Conservation (phyloP, 1,140 invertebrate genomes). For the Rhizoglyphus robini region DNA sequence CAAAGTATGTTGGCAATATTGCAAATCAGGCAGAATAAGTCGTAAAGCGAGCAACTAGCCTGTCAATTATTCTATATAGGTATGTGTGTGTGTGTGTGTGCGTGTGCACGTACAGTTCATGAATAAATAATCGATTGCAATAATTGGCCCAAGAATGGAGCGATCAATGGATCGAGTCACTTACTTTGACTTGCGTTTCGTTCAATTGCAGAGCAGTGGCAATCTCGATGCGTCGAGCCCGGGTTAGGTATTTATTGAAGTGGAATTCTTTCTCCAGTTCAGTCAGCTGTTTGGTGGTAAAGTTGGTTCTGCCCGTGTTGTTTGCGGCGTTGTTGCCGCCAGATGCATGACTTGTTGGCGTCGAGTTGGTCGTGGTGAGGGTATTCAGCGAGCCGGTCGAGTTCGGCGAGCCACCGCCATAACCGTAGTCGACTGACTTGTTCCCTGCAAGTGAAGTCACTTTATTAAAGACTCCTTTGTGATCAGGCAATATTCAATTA, state of each 20-base stretch:
- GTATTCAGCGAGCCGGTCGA: neutral
- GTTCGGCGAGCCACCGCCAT: neutral
- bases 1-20: no score
- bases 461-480: neutral
- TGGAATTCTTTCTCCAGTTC: constrained; percentile 99
- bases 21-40: no score
- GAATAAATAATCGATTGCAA: no score
- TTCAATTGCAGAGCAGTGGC: constrained; percentile 87
- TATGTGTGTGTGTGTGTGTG: no score
- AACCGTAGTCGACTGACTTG: neutral
- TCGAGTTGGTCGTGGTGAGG: neutral
- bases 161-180: no score
- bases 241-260: constrained; percentile 95
- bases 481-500: neutral
- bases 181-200: constrained; percentile 62
- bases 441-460: neutral
- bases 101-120: no score
- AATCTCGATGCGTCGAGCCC: constrained; percentile 91
- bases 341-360: neutral
- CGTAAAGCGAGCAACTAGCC: no score
- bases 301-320: constrained; percentile 75
- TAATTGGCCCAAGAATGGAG: no score
- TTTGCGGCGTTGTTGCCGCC: constrained; percentile 24
- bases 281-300: constrained; percentile 96
- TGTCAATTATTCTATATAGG: no score